Base-by-base conservation (phyloP, 1,140 invertebrate species). In the Tenebrio molitor region DNA sequence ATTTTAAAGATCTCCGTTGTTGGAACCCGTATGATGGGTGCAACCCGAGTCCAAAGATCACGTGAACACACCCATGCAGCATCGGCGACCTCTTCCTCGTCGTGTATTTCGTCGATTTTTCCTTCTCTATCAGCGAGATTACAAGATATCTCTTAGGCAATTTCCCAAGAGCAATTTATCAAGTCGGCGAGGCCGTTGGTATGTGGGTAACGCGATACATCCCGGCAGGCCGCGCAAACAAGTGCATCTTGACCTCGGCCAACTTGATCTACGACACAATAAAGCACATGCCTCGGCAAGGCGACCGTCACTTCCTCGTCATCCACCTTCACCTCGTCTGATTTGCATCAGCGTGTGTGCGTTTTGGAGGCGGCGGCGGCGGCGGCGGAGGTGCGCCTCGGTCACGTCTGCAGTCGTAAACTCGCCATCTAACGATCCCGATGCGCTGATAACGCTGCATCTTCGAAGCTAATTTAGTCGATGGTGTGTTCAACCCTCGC, bases 381-480 rank as follows among this genome's bases (percentile, higher is more conserved):
- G 68, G 5, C 19, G 44, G 3, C 10, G 65, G 64, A 71, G 58
- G 69, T 71, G 39, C 64, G 69, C 42, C 42, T n/a, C 12, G 64
- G 69, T 71, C 69, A 71, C 69, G 69, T 71, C 69, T 71, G 16
- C 69, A 50, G 12, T 64, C 69, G 53, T 71, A 71, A 71, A 71
- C 34, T 58, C 64, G 6, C 58, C 53, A 62, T 71, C 42, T 62
- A 71, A 71, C 69, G 69, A 71, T 58, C n/a, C 19, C 64, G 69
- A 71, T 71, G 64, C 41, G 36, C 58, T 64, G 69, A 71, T 71
- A 71, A 71, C 69, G 69, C 21, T 71, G 58, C 69, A 71, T 71
- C 62, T 71, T 64, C 64, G 42, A 63, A 64, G 69, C 64, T 71
- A 71, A 71, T 71, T 71, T 71, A 71, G 69, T 64, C 62, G 69